Evolutionary conservation across 1,140 invertebrate species (phyloP).

Genomic region (Drosophila tropicalis): DNA sequence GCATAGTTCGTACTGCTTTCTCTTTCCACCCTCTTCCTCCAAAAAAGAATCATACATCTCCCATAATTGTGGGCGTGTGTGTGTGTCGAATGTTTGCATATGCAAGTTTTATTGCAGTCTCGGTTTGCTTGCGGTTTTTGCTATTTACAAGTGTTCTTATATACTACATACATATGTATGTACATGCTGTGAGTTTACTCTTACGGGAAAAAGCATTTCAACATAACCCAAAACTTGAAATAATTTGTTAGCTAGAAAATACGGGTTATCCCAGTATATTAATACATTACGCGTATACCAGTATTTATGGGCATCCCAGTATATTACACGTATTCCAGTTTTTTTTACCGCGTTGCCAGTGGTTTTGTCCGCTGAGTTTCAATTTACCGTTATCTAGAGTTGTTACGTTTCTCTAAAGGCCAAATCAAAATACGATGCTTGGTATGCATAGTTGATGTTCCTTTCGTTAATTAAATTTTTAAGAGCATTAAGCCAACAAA

Average conservation of each 20-base stretch:
- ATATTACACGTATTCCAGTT: too few relatives aligned
- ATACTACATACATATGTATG: slow-evolving; percentile 32
- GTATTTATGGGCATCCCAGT: too few relatives aligned
- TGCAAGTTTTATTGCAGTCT: slow-evolving; percentile 78
- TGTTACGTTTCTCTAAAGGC: too few relatives aligned
- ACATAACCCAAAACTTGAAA: not conserved
- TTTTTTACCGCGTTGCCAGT: too few relatives aligned
- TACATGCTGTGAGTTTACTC: not conserved
- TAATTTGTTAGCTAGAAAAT: too few relatives aligned
- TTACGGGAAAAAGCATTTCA: not conserved
- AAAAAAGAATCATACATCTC: slow-evolving; percentile 14
- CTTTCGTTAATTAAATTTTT: not conserved
- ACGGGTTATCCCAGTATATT: not conserved
- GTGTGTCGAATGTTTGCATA: slow-evolving; percentile 58
- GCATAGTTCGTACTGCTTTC: slow-evolving; percentile 57
- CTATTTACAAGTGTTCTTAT: slow-evolving; percentile 76
- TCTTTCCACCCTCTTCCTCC: slow-evolving; percentile 26
- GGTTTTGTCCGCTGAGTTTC: too few relatives aligned
- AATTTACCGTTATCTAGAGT: too few relatives aligned
- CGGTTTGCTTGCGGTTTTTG: slow-evolving; percentile 68
- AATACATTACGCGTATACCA: not conserved
- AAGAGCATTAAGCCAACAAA: not conserved
- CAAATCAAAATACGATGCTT: too few relatives aligned
- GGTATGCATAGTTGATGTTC: not conserved
- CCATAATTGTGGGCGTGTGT: slow-evolving; percentile 19